Conservation (phyloP, 1,140 invertebrate species). For the Maconellicoccus hirsutus region DNA sequence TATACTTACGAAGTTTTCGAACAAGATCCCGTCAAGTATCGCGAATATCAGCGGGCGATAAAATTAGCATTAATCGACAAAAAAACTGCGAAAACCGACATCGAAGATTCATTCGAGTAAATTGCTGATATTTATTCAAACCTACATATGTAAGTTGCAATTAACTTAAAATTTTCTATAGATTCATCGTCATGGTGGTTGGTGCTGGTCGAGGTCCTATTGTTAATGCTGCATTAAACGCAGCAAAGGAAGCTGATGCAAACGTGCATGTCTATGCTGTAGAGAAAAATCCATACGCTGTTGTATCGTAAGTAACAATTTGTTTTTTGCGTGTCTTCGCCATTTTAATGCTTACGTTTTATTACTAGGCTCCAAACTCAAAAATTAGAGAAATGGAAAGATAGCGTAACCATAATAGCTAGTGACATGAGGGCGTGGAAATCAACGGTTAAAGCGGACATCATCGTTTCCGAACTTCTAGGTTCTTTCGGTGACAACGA, state of each 20-base stretch:
- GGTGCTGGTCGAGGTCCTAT: constrained; percentile 93
- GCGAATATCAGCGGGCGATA: constrained; percentile 77
- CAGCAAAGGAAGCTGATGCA: constrained; percentile 51
- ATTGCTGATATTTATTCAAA: no score
- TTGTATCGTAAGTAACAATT: constrained; percentile 61
- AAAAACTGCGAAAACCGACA: not conserved
- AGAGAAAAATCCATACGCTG: constrained; percentile 96
- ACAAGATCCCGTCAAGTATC: constrained; percentile 94
- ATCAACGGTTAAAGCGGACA: constrained; percentile 73
- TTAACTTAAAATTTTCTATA: no score
- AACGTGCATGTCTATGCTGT: constrained; percentile 78
- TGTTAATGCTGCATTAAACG: constrained; percentile 70
- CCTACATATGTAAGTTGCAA: no score
- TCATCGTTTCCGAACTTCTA: constrained; percentile 90
- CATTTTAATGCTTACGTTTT: constrained; percentile 25
- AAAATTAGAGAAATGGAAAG: constrained; percentile 68
- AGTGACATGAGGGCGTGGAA: constrained; percentile 86
- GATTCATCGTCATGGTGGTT: constrained; percentile 71
- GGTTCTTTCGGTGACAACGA: constrained; percentile 99
- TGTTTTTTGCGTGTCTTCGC: no score
- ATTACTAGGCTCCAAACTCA: constrained; percentile 52
- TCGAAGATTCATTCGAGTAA: not conserved
- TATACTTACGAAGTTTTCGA: constrained; percentile 98
- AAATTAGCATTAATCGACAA: constrained; percentile 56
- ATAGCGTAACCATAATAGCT: constrained; percentile 59